Base-by-base conservation (phyloP, 2,888 invertebrate genomes). In the Stramonita haemastoma region DNA sequence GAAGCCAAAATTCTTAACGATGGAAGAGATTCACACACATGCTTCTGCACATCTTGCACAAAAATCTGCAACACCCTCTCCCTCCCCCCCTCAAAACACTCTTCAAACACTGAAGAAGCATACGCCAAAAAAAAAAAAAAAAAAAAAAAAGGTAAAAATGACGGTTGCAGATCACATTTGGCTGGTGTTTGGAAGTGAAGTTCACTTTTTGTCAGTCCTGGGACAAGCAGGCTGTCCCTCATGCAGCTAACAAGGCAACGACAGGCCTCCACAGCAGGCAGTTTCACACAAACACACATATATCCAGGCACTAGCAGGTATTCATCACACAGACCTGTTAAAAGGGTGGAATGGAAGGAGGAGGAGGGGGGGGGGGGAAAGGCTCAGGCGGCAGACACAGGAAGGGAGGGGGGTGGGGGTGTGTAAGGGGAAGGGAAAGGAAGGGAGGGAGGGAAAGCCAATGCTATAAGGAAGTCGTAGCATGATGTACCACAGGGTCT, bases 381-480 rank as follows among this genome's bases (percentile, higher is more conserved):
- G 34, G 77, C 17, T 73, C 32, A 79, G 77, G 81, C 66, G 17
- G 13, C 86, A 86, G 66, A 66, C 81, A 46, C 66, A 66, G 66
- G 66, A 32, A 81, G 81, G 81, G 17, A 81, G 73, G 87, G 8
- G 29, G 32, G 86, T 36, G 34, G n/a, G 77, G 19, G 17, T n/a
- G n/a, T n/a, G n/a, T n/a, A n/a, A n/a, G 77, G 17, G 46, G 87
- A 6, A 17, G 56, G 57, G 56, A 15, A 13, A 56, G 34, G 83
- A 26, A 66, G 83, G 83, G 81, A 26, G 87, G 87, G 86, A 87
- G 66, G 88, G 87, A 85, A 86, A 91, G 92, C 91, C 90, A 90
- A 70, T 87, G 94, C 94, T 95, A 95, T 94, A 95, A 95, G 81
- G 95, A 91, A 13, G 95, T 92, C 15, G 95, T 95, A 17, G 95